These are phyloP conservation scores for Drosophila eugracilis DNA, from an alignment of 1,140 invertebrate genomes.

Conservation along the genomic window DNA sequence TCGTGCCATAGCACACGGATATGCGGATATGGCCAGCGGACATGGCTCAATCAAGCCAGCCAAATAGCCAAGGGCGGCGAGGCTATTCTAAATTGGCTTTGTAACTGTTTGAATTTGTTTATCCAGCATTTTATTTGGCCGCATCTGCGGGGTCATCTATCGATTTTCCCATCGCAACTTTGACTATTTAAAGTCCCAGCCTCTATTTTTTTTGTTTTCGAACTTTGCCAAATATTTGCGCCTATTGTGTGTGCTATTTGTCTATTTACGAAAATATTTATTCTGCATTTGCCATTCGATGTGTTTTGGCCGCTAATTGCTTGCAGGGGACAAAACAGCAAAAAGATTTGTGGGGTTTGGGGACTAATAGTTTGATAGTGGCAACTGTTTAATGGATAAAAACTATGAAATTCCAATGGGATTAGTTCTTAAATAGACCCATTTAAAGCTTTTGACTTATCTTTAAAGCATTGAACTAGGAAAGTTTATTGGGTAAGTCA, in stretches of 20 bases:
- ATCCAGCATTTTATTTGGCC: slow-evolving; percentile 47
- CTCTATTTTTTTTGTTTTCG: too few species aligned
- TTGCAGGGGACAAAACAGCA: background rate
- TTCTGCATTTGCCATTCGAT: slow-evolving; percentile 22
- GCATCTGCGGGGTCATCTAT: slow-evolving; percentile 24
- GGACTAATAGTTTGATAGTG: slow-evolving; percentile 1
- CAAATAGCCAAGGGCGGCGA: slow-evolving; percentile 37
- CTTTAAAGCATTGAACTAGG: background rate
- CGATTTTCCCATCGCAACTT: slow-evolving; percentile 34
- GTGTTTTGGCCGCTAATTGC: slow-evolving; percentile 33
- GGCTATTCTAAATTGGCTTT: slow-evolving; percentile 40
- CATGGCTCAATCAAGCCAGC: slow-evolving; percentile 57
- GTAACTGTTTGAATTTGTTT: slow-evolving; percentile 50
- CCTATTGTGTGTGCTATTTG: slow-evolving; percentile 29
- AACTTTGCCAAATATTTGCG: slow-evolving; percentile 34
- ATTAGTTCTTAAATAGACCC: background rate
- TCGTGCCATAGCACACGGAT: slow-evolving; percentile 16
- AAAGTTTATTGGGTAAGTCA: background rate
- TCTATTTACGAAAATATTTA: slow-evolving; percentile 34
- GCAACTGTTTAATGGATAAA: slow-evolving; percentile 2
- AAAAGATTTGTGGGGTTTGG: background rate
- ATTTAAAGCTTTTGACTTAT: background rate
- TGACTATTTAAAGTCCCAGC: slow-evolving; percentile 21
- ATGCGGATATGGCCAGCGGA: slow-evolving; percentile 44
- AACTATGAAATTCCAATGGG: slow-evolving; percentile 1